phyloP scores from a whole-genome alignment of 2,888 invertebrate species.

The Torymus tubicola region DNA sequence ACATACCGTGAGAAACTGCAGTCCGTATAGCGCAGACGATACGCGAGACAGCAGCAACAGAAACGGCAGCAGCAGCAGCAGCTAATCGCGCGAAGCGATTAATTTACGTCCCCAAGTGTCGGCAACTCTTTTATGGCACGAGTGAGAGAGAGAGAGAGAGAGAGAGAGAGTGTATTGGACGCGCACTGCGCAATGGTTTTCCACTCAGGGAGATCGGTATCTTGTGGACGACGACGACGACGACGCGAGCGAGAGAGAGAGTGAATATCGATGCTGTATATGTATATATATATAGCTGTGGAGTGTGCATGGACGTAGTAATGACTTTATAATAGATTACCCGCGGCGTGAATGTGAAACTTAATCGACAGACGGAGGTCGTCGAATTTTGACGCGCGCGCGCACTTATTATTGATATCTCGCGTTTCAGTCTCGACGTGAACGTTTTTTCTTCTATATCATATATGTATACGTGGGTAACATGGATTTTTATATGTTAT shows the following conservation, averaged over 20 bases:
- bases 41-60: neutral
- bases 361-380: constrained; percentile 59
- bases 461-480: neutral
- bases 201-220: constrained; percentile 63
- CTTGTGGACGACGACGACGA: constrained; percentile 54
- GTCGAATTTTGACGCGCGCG: constrained; percentile 52
- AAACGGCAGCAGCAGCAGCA: neutral
- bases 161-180: constrained; percentile 1
- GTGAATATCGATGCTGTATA: constrained; percentile 45
- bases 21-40: constrained; percentile 16
- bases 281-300: constrained; percentile 61
- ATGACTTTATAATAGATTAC: constrained; percentile 66
- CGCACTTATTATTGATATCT: constrained; percentile 30
- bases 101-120: constrained; percentile 66
- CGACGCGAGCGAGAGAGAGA: neutral
- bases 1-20: constrained; percentile 57
- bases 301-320: constrained; percentile 59
- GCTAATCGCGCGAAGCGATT: constrained; percentile 63
- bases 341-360: constrained; percentile 44
- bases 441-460: neutral
- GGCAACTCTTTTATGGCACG: constrained; percentile 36
- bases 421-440: neutral
- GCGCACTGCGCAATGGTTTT: constrained; percentile 36
- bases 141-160: too few species aligned
- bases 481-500: constrained; percentile 6